These are phyloP conservation scores for Eubasilissa splendida DNA, from an alignment of 2,888 invertebrate genomes.

Conservation along the genomic window DNA sequence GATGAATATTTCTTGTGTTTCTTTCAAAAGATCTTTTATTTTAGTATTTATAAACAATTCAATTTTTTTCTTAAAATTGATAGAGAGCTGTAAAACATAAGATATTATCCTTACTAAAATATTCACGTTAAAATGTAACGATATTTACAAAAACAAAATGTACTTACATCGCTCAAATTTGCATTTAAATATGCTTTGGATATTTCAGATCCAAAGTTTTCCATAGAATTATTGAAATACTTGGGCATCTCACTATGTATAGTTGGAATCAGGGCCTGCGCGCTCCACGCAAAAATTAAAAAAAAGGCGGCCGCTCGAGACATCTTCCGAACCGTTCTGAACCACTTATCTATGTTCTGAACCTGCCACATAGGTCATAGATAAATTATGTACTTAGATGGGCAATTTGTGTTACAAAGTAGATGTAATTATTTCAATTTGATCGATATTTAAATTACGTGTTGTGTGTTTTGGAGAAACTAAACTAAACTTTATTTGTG, in stretches of 20 bases:
- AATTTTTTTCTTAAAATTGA: slow-evolving; percentile 66
- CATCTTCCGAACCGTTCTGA: too few species aligned
- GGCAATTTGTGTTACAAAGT: too few species aligned
- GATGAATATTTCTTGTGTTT: slow-evolving; percentile 66
- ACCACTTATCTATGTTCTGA: too few species aligned
- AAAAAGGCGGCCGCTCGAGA: too few species aligned
- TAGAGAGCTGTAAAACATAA: slow-evolving; percentile 67
- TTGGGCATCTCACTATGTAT: slow-evolving; percentile 33
- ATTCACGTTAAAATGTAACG: neutral
- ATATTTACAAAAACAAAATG: neutral
- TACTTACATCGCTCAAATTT: slow-evolving; percentile 32
- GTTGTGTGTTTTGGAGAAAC: too few species aligned
- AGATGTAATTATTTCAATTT: too few species aligned
- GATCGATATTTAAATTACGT: too few species aligned
- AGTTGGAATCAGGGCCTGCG: neutral
- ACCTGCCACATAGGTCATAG: too few species aligned
- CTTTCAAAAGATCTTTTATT: slow-evolving; percentile 65
- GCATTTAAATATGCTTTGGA: slow-evolving; percentile 39
- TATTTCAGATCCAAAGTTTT: slow-evolving; percentile 28
- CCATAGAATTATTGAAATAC: slow-evolving; percentile 42
- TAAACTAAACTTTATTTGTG: too few species aligned
- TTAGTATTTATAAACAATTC: slow-evolving; percentile 66
- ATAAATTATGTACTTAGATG: too few species aligned
- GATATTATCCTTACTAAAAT: neutral
- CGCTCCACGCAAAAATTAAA: too few species aligned